phyloP scores from a whole-genome alignment of 2,888 invertebrate genomes.

The Empis livida region DNA sequence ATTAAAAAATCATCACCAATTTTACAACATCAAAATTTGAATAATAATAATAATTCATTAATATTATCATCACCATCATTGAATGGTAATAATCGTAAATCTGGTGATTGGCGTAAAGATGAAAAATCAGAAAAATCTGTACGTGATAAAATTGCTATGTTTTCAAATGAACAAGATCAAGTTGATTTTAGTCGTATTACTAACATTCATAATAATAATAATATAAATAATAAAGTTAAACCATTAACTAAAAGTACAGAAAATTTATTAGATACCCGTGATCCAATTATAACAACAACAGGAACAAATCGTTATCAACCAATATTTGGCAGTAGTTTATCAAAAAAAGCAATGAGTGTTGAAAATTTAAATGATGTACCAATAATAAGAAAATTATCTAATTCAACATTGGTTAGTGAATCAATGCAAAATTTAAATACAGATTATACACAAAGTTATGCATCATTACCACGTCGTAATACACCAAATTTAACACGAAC shows the following conservation, averaged over 20 bases:
- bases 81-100: constrained; percentile 16
- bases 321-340: constrained; percentile 27
- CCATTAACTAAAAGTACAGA: constrained; percentile 33
- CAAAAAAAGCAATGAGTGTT: constrained; percentile 42
- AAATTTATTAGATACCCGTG: constrained; percentile 26
- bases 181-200: constrained; percentile 12
- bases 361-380: constrained; percentile 38
- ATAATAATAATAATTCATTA: not conserved
- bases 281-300: not conserved
- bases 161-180: constrained; percentile 45
- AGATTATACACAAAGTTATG: constrained; percentile 23
- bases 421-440: constrained; percentile 27
- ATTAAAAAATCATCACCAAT: no score
- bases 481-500: constrained; percentile 23
- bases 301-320: constrained; percentile 7
- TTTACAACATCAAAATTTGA: no score
- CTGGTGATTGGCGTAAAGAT: constrained; percentile 49
- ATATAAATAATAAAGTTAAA: constrained; percentile 14
- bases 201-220: constrained; percentile 5
- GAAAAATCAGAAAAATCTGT: constrained; percentile 70
- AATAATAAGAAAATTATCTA: constrained; percentile 19
- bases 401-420: constrained; percentile 19
- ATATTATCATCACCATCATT: not conserved
- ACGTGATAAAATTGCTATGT: constrained; percentile 78
- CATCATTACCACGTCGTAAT: constrained; percentile 19